These are phyloP conservation scores for Calephelis virginiensis DNA, from an alignment of 1,140 invertebrate species.

Conservation along the genomic window DNA sequence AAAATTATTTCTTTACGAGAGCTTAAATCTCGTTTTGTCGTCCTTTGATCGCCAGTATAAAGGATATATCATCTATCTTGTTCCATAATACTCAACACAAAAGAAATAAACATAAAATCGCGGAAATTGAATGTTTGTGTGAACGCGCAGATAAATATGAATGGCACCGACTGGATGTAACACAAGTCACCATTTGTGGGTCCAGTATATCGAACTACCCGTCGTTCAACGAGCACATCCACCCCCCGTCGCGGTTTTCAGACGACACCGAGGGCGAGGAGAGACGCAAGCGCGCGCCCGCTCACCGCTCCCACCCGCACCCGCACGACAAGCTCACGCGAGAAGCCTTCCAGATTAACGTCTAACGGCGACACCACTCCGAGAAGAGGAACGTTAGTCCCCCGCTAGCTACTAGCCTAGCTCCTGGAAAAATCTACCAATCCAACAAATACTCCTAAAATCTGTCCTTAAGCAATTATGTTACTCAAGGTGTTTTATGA, in stretches of 20 bases:
- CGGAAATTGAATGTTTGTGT: background rate
- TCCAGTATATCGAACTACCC: constrained; percentile 85
- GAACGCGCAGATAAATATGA: background rate
- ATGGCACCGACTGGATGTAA: constrained; percentile 20
- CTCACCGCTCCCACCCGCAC: constrained; percentile 32
- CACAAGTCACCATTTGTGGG: constrained; percentile 32
- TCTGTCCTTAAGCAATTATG: no score
- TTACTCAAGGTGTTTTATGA: no score
- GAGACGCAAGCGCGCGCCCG: constrained; percentile 73
- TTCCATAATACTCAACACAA: constrained; percentile 6
- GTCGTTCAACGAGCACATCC: constrained; percentile 86
- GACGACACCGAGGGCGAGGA: constrained; percentile 82
- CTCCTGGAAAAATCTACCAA: background rate
- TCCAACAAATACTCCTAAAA: no score
- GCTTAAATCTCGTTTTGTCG: no score
- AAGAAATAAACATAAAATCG: no score
- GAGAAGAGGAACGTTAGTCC: background rate
- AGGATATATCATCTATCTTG: background rate
- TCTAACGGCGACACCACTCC: constrained; percentile 60
- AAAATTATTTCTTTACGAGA: no score
- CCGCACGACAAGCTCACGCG: constrained; percentile 79
- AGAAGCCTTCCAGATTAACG: constrained; percentile 85
- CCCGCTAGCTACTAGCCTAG: background rate
- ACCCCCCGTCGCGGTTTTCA: constrained; percentile 85
- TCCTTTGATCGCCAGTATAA: no score